phyloP scores from a whole-genome alignment of 1,140 invertebrate genomes.

The Batillaria attramentaria region DNA sequence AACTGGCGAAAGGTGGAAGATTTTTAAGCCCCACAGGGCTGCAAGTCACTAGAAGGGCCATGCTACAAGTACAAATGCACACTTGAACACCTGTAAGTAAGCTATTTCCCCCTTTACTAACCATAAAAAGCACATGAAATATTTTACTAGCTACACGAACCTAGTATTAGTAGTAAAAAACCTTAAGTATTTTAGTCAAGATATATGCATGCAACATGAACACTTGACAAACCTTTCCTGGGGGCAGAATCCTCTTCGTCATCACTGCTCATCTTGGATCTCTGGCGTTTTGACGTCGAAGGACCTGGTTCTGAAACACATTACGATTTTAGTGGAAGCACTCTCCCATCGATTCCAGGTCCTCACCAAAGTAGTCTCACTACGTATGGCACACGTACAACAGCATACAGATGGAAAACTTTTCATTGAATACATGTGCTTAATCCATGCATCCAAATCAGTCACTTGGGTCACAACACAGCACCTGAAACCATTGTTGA shows the following conservation, averaged over 20 bases:
- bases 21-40: no score
- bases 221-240: conserved; percentile 26
- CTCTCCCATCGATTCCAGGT: not conserved
- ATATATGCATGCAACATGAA: not conserved
- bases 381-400: no score
- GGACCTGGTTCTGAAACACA: conserved; percentile 35
- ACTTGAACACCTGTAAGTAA: no score
- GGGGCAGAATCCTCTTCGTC: conserved; percentile 43
- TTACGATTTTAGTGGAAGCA: not conserved
- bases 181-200: no score
- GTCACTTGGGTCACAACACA: not conserved
- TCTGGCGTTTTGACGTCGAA: conserved; percentile 7
- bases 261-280: conserved; percentile 39
- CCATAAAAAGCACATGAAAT: no score
- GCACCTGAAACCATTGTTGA: no score
- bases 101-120: no score
- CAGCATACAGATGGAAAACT: not conserved
- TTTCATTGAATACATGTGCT: not conserved
- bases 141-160: no score
- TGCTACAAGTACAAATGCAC: no score
- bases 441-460: not conserved
- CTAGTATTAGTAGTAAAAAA: no score
- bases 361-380: not conserved
- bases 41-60: no score
- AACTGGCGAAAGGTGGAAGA: no score